phyloP scores from a whole-genome alignment of 2,113 vertebrate genomes.

The Gulo gulo region DNA sequence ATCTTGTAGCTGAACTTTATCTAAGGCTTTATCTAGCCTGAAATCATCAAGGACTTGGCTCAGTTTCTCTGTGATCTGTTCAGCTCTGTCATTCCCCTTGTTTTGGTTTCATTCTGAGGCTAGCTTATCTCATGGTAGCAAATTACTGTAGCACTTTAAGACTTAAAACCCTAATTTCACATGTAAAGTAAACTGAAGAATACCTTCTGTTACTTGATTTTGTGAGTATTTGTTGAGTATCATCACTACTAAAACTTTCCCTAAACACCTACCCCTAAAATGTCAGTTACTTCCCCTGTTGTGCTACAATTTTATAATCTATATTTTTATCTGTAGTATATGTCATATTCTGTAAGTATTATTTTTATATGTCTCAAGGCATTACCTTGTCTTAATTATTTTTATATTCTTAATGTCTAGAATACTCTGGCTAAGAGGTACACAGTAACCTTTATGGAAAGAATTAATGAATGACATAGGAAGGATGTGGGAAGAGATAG shows the following conservation, averaged over 20 bases:
- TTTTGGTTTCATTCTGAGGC: conserved; percentile 29
- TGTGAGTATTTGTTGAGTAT: not conserved
- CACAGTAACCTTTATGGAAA: not conserved
- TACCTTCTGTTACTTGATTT: not conserved
- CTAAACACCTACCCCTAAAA: not conserved
- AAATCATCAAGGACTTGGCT: not conserved
- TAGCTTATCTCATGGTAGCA: conserved; percentile 7
- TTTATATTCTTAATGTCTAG: conserved; percentile 17
- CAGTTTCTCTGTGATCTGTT: not conserved
- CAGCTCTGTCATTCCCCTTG: not conserved
- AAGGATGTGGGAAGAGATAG: not conserved
- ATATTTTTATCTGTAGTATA: not conserved
- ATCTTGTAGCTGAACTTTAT: conserved; percentile 16
- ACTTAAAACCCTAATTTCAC: not conserved
- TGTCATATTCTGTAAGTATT: not conserved
- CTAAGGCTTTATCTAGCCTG: not conserved
- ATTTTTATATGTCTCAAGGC: not conserved
- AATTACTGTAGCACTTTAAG: conserved; percentile 35
- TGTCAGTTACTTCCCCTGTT: not conserved
- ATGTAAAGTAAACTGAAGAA: not conserved
- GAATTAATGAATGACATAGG: not conserved
- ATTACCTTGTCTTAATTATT: not conserved
- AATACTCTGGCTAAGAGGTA: not conserved
- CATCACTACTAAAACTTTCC: not conserved
- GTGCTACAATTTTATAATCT: not conserved